Percentiles rank a stretch among this genome's conserved stretches.
These are phyloP conservation scores for Lepeophtheirus nordmannii DNA, from an alignment of 2,888 invertebrate species.

Conservation along the genomic window DNA sequence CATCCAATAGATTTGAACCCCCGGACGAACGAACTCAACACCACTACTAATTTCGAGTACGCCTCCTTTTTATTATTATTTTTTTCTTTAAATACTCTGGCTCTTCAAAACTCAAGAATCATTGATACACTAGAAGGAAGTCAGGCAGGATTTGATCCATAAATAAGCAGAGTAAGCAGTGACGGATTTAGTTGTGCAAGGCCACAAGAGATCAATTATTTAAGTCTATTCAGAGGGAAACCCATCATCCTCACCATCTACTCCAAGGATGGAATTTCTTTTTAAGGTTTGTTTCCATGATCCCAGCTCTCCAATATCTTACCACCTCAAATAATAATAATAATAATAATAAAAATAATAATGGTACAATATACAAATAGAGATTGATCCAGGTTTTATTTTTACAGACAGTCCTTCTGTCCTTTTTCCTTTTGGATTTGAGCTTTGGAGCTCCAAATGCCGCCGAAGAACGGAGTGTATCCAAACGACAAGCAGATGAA, in stretches of 20 bases:
- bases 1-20: too few species aligned
- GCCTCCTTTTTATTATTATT: background rate
- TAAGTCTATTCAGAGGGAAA: background rate
- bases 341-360: too few species aligned
- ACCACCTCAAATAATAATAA: too few species aligned
- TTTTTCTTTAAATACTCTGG: background rate
- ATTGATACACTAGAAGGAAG: constrained; percentile 5
- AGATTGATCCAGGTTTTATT: background rate
- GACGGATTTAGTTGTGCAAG: constrained; percentile 3
- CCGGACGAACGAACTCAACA: too few species aligned
- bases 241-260: too few species aligned
- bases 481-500: background rate
- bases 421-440: background rate
- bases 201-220: background rate
- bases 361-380: background rate
- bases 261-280: background rate
- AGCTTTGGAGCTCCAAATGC: background rate
- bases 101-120: background rate
- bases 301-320: too few species aligned
- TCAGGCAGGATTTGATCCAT: background rate
- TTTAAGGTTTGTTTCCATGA: background rate
- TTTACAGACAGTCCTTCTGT: background rate
- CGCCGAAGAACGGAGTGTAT: too few species aligned
- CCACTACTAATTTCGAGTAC: too few species aligned
- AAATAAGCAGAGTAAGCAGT: background rate